Evolutionary conservation across 2,797 vertebrate genomes (phyloP).

Genomic region (Liasis olivaceus): DNA sequence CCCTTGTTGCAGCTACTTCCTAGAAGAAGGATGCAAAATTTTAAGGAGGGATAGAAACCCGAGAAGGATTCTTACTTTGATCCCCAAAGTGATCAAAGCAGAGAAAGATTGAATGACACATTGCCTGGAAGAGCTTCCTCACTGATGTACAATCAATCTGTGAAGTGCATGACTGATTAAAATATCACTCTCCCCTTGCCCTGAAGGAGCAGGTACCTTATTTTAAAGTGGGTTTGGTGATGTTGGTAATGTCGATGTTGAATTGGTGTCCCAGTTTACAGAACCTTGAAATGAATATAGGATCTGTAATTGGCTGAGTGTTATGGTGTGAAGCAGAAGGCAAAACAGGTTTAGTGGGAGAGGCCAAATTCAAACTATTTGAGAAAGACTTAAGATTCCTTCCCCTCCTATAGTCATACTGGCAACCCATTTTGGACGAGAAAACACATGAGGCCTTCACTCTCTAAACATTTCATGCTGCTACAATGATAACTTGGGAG

Average conservation of each 20-base stretch:
- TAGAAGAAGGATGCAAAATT: background rate
- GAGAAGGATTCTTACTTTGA: background rate
- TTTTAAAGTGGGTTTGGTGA: background rate
- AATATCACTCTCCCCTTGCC: background rate
- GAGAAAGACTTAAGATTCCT: background rate
- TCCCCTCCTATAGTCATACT: background rate
- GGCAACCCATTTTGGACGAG: background rate
- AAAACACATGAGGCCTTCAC: background rate
- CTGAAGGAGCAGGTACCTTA: background rate
- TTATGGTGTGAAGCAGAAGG: background rate
- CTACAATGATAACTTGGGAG: background rate
- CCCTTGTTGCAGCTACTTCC: background rate
- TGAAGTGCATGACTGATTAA: background rate
- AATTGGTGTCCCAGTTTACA: background rate
- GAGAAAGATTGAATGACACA: background rate
- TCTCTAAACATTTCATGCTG: background rate
- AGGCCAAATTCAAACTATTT: too few relatives aligned
- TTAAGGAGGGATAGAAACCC: background rate
- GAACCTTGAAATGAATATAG: background rate
- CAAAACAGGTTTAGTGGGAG: background rate
- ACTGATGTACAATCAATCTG: background rate
- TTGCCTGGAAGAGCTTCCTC: background rate
- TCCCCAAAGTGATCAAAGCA: background rate
- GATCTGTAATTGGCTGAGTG: background rate
- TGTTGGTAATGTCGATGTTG: too few relatives aligned